Evolutionary conservation across 2,888 invertebrate genomes (phyloP).

Genomic region (Eledona agricola): DNA sequence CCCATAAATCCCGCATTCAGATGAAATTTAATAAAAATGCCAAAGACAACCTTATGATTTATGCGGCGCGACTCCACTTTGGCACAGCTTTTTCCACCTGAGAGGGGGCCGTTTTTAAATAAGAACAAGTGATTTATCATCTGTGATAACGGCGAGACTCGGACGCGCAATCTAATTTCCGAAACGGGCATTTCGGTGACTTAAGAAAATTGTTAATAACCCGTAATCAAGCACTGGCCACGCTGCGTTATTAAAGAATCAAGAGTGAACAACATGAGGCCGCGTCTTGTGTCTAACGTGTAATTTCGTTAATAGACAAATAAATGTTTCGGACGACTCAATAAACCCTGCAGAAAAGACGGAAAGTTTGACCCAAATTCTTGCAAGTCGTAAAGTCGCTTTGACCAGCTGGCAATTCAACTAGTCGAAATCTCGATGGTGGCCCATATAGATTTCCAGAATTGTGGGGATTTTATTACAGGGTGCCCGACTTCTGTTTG

Average conservation of each 20-base stretch:
- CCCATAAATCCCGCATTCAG: conserved; percentile 35
- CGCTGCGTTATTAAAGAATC: conserved; percentile 22
- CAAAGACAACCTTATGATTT: conserved; percentile 40
- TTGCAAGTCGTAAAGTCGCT: conserved; percentile 40
- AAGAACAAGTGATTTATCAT: conserved; percentile 32
- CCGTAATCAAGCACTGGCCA: conserved; percentile 11
- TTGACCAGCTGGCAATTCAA: conserved; percentile 43
- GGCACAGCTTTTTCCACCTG: conserved; percentile 27
- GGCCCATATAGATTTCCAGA: conserved; percentile 24
- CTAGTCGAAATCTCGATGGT: conserved; percentile 29
- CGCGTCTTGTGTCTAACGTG: conserved; percentile 4
- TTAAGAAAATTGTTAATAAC: conserved; percentile 24
- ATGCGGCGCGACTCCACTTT: conserved; percentile 51
- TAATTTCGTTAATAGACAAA: conserved; percentile 25
- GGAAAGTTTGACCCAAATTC: conserved; percentile 15
- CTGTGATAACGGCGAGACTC: conserved; percentile 20
- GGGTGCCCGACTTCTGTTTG: conserved; percentile 22
- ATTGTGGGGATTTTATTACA: conserved; percentile 26
- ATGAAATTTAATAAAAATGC: conserved; percentile 42
- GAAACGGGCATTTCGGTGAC: conserved; percentile 21
- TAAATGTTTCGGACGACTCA: conserved; percentile 20
- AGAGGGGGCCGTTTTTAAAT: conserved; percentile 28
- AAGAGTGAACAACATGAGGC: conserved; percentile 11
- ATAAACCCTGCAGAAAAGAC: conserved; percentile 23
- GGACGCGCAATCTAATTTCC: no score